phyloP scores from a whole-genome alignment of 2,888 invertebrate genomes.

The Anticlea derivata region DNA sequence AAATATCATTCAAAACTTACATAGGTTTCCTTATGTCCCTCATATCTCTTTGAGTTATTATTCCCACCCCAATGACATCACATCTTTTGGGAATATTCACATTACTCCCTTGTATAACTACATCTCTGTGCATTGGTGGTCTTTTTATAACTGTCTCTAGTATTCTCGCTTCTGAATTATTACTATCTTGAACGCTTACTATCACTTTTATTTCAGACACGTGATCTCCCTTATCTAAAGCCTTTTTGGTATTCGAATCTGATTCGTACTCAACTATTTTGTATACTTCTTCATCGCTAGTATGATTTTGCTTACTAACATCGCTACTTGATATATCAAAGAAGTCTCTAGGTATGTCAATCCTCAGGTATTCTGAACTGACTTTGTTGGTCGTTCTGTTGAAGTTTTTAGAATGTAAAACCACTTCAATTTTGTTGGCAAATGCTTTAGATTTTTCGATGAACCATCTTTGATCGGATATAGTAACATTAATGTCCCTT shows the following conservation, averaged over 20 bases:
- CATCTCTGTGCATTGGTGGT: conserved; percentile 48
- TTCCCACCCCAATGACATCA: conserved; percentile 62
- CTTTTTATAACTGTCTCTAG: conserved; percentile 46
- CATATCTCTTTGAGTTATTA: conserved; percentile 60
- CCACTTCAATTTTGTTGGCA: conserved; percentile 60
- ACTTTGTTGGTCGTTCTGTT: conserved; percentile 37
- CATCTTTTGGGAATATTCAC: conserved; percentile 53
- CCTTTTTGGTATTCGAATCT: conserved; percentile 43
- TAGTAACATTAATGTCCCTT: conserved; percentile 47
- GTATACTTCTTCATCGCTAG: conserved; percentile 67
- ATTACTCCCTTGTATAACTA: conserved; percentile 54
- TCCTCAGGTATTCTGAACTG: conserved; percentile 61
- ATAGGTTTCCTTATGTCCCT: conserved; percentile 52
- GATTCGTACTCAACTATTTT: conserved; percentile 71
- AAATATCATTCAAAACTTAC: too few species aligned
- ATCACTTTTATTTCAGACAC: conserved; percentile 44
- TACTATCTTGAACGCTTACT: conserved; percentile 47
- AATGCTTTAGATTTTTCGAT: conserved; percentile 63
- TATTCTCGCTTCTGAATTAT: conserved; percentile 42
- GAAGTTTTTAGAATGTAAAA: conserved; percentile 57
- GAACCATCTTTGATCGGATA: conserved; percentile 58
- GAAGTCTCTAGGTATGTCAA: conserved; percentile 68
- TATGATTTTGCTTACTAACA: conserved; percentile 43
- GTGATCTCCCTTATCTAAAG: conserved; percentile 43
- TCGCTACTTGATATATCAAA: conserved; percentile 54